Evolutionary conservation across 2,113 vertebrate genomes (phyloP), one percentile per base, ranked within the genome.

Genomic region (Paradoxurus hermaphroditus): DNA sequence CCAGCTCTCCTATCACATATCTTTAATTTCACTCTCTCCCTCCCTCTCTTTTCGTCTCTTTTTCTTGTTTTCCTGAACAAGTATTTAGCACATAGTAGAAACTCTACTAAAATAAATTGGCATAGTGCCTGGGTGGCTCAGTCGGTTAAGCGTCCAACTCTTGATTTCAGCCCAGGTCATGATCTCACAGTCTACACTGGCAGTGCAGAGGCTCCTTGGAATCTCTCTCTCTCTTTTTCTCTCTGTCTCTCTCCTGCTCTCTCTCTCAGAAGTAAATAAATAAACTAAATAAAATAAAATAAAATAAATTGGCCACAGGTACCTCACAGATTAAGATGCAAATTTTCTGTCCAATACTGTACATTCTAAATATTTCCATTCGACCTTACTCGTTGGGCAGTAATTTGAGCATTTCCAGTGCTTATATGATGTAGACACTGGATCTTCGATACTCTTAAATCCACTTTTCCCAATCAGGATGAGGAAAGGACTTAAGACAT

Each of bases 1-100:
- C 59, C 81, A 96, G 29, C 94, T 97, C 97, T 95, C 53, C 18
- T 4, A 67, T 96, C 53, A 70, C 94, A 49, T 79, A 93, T 93
- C 92, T 59, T 53, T 81, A 63, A 56, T 81, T 81, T 41, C 8
- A 1, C 75, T 87, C 84, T 95, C 21, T 95, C 19, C 94, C 53
- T 95, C 12, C 79, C 25, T 21, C 70, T 65, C 11, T n/a, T 21
- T 75, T 56, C 14, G 49, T 51, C 49, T 75, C 56, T 53, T 97
- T 36, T 95, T 89, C 46, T 92, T 79, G 41, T 82, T 93, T 95
- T 88, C 78, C 14, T n/a, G n/a, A 91, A 65, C 36, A 67, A 83
- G 4, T 14, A 84, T 72, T 81, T 84, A 16, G 25, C 29, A 39
- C 44, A 77, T 14, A 51, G 9, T 29, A 87, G 44, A 90, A 73